Evolutionary conservation across 2,113 vertebrate genomes (phyloP), one percentile per base, ranked within the genome.

Genomic region (Martes martes): DNA sequence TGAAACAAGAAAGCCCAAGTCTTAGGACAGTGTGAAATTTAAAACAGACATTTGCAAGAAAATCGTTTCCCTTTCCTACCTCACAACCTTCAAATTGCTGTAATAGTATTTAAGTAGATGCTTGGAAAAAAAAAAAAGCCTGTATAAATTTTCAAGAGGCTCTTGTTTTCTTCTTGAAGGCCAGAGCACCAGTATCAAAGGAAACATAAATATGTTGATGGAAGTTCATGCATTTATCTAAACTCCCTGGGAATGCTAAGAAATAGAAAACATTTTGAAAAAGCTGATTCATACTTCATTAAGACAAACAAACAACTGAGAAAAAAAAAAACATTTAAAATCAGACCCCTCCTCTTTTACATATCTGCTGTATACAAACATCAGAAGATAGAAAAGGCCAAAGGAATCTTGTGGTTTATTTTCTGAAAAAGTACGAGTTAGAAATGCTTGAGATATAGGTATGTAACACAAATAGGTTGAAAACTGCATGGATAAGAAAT

Each of bases 361-460:
- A 80, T 71, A 74, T 79, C 65, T 92, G 52, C 31, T 93, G 28
- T 76, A 81, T 73, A n/a, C 39, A 86, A 85, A 91, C 55, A 5
- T 91, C 42, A 85, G 73, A 91, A 94, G 67, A 95, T 33, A 73
- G 80, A 91, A 88, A 93, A 88, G 73, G 81, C n/a, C 82, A 94
- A 84, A 97, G 76, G 50, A 89, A 55, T 69, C 95, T 83, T 85
- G 85, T 78, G 55, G 67, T 73, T 97, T 96, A 76, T 93, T 93
- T 96, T 69, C 86, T 89, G 36, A 91, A 89, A 83, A 90, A 95
- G 24, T 45, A 52, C 24, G 80, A 80, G 45, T 86, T 69, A 88
- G 47, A 90, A 96, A 97, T 90, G 97, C 80, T 92, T 96, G 95
- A 97, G 94, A 95, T 95, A 96, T 36, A 95, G 23, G 10, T 80